Evolutionary conservation across 2,888 invertebrate species (phyloP).

Genomic region (Suillia variegata): DNA sequence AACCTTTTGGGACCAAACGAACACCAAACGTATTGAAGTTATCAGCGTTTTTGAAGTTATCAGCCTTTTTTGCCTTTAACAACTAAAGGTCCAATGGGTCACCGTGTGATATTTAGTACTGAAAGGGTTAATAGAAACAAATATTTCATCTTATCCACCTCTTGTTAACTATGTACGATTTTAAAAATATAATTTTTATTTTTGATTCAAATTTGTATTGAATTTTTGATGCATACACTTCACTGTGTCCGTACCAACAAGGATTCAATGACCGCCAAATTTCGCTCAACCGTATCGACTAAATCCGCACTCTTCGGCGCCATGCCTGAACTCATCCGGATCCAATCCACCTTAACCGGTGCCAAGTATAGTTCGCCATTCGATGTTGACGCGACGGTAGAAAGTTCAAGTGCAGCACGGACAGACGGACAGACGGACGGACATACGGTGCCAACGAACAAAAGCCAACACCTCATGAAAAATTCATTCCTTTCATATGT

Average conservation of each 20-base stretch:
- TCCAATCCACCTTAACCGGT: not conserved
- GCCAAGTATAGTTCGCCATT: too few species aligned
- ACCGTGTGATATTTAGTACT: too few species aligned
- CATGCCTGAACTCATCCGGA: not conserved
- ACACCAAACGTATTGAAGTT: too few species aligned
- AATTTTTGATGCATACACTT: not conserved
- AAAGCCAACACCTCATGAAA: conserved; percentile 58
- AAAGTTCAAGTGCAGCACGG: conserved; percentile 39
- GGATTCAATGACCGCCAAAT: conserved; percentile 7
- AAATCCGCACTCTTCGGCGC: conserved; percentile 1
- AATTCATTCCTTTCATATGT: conserved; percentile 57
- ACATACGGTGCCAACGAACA: conserved; percentile 39
- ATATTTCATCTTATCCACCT: too few species aligned
- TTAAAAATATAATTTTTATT: too few species aligned
- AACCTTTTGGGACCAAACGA: too few species aligned
- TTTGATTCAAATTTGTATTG: not conserved
- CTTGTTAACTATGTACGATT: too few species aligned
- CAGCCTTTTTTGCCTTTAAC: too few species aligned
- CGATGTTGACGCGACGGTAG: too few species aligned
- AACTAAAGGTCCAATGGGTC: too few species aligned
- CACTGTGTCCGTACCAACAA: not conserved
- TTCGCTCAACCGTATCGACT: conserved; percentile 16
- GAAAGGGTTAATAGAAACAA: too few species aligned
- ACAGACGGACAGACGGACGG: conserved; percentile 21
- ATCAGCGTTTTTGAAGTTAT: too few species aligned